These are phyloP conservation scores for Pomacea canaliculata DNA, from an alignment of 2,888 invertebrate genomes.

Conservation along the genomic window DNA sequence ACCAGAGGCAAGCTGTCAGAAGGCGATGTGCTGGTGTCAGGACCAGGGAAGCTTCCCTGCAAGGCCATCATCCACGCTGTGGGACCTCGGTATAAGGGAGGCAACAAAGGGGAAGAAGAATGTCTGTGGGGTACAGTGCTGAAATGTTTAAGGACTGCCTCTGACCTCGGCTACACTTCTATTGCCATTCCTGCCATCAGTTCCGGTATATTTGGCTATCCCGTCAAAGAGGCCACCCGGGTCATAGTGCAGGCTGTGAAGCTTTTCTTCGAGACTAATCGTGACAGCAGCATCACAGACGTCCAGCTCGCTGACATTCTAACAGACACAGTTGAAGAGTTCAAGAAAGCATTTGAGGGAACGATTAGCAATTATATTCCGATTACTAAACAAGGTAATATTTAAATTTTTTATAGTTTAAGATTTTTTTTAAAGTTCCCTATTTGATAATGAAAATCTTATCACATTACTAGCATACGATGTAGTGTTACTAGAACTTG, in stretches of 20 bases:
- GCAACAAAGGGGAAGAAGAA: constrained; percentile 25
- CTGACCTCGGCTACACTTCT: constrained; percentile 22
- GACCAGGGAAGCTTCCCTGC: constrained; percentile 14
- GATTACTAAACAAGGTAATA: too few relatives aligned
- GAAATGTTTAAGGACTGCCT: constrained; percentile 5
- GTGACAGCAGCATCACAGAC: too few relatives aligned
- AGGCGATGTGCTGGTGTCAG: background rate
- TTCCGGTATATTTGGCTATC: constrained; percentile 36
- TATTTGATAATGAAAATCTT: too few relatives aligned
- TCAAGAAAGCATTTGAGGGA: background rate
- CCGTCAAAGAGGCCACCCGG: background rate
- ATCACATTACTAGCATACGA: too few relatives aligned
- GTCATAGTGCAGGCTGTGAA: background rate
- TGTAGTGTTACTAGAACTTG: too few relatives aligned
- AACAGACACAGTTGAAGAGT: too few relatives aligned
- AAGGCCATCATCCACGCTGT: constrained; percentile 41
- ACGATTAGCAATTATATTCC: background rate
- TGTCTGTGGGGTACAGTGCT: constrained; percentile 37
- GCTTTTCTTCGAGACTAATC: too few relatives aligned
- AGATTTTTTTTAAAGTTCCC: too few relatives aligned
- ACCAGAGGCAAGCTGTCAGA: background rate
- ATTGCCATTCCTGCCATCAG: constrained; percentile 59
- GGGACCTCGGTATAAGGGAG: constrained; percentile 36
- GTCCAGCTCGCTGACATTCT: too few relatives aligned
- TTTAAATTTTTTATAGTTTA: too few relatives aligned